phyloP scores from a whole-genome alignment of 2,888 invertebrate genomes.

The Diaprepes abbreviatus region DNA sequence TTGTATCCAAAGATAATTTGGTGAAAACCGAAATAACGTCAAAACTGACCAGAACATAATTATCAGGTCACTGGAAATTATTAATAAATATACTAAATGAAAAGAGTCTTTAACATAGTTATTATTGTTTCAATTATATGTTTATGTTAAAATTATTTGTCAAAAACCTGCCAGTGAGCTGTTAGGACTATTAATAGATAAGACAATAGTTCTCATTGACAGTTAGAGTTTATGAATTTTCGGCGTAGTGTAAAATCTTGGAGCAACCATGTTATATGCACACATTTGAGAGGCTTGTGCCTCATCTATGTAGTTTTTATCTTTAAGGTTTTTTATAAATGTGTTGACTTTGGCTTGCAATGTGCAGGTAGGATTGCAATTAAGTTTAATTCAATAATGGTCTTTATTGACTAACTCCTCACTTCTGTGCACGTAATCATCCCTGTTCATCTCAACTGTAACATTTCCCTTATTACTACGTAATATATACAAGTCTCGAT shows the following conservation, averaged over 20 bases:
- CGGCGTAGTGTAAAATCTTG: neutral
- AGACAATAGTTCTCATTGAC: too few species aligned
- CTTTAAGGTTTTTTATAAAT: neutral
- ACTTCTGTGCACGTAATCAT: slow-evolving; percentile 26
- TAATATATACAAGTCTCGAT: neutral
- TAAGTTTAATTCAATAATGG: slow-evolving; percentile 24
- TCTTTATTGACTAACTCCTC: slow-evolving; percentile 15
- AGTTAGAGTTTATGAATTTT: neutral
- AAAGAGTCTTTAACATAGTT: too few species aligned
- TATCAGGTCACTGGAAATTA: too few species aligned
- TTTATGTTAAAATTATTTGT: too few species aligned
- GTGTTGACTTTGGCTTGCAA: neutral
- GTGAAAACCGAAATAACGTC: too few species aligned
- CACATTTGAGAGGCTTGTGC: neutral
- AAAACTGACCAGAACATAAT: too few species aligned
- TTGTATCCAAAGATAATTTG: too few species aligned
- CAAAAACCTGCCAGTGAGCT: too few species aligned
- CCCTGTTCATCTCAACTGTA: slow-evolving; percentile 23
- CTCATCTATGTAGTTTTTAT: slow-evolving; percentile 18
- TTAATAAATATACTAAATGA: too few species aligned
- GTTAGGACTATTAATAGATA: too few species aligned
- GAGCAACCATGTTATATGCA: slow-evolving; percentile 13
- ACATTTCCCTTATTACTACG: slow-evolving; percentile 31
- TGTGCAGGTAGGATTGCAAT: slow-evolving; percentile 17
- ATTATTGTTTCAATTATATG: too few species aligned